A percentile compares a stretch with the other conserved stretches of the same genome.
These are phyloP conservation scores for Pegea sp. DNA, from an alignment of 23 tunicate genomes.

Conservation along the genomic window DNA sequence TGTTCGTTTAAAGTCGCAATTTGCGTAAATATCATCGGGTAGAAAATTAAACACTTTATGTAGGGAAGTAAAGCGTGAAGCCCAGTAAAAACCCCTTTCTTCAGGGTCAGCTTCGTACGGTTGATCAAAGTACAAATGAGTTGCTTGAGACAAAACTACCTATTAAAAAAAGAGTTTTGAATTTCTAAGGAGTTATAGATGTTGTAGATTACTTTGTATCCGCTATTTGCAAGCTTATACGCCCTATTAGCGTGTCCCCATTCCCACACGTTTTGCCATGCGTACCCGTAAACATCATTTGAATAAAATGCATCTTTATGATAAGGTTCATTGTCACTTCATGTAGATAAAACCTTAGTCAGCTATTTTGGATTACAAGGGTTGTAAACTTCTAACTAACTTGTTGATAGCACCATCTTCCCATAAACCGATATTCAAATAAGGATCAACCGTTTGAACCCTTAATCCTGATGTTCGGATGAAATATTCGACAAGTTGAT, in stretches of 20 bases:
- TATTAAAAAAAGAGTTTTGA: neutral
- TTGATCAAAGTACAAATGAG: slow-evolving; percentile 75
- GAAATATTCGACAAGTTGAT: no score
- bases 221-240: slow-evolving; percentile 61
- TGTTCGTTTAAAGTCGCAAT: slow-evolving; percentile 8
- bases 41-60: slow-evolving; percentile 33
- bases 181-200: neutral
- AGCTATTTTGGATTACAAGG: neutral
- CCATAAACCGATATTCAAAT: slow-evolving; percentile 44
- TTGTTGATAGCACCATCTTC: slow-evolving; percentile 40
- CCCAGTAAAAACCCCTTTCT: slow-evolving; percentile 61
- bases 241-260: slow-evolving; percentile 58
- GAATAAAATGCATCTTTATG: slow-evolving; percentile 1
- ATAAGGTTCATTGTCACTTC: neutral
- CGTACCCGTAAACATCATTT: slow-evolving; percentile 24
- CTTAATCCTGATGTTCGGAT: slow-evolving; percentile 7
- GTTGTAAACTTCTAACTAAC: neutral
- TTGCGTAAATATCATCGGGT: slow-evolving; percentile 34
- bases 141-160: slow-evolving; percentile 66
- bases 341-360: neutral
- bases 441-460: neutral
- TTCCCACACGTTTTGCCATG: slow-evolving; percentile 92
- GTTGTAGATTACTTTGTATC: slow-evolving; percentile 36
- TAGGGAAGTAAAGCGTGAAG: slow-evolving; percentile 41
- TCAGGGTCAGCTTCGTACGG: slow-evolving; percentile 95